phyloP scores from a whole-genome alignment of 1,140 invertebrate genomes.

The Scaptodrosophila lebanonensis region DNA sequence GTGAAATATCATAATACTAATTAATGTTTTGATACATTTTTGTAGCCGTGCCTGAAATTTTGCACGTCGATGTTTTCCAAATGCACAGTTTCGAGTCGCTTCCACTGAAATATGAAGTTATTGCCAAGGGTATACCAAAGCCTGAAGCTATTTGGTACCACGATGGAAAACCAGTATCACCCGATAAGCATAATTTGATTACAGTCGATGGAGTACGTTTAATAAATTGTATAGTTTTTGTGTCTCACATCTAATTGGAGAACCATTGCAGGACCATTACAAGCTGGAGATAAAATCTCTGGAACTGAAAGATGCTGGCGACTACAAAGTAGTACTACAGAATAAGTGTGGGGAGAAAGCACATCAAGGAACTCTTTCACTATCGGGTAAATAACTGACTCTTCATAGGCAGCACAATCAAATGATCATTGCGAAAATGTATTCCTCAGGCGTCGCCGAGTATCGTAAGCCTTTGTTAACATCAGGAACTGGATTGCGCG shows the following conservation, averaged over 20 bases:
- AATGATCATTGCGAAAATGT: not conserved
- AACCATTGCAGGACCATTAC: conserved; percentile 80
- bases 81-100: conserved; percentile 86
- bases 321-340: conserved; percentile 85
- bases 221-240: not conserved
- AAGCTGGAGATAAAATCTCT: conserved; percentile 84
- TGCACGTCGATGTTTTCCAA: conserved; percentile 85
- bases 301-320: conserved; percentile 85
- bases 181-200: conserved; percentile 81
- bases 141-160: conserved; percentile 88
- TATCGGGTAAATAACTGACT: conserved; percentile 80
- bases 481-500: conserved; percentile 81
- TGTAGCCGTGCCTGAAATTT: conserved; percentile 86
- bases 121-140: conserved; percentile 84
- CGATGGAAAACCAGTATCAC: conserved; percentile 82
- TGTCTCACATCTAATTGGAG: not conserved
- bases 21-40: conserved; percentile 27
- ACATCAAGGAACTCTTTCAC: conserved; percentile 83
- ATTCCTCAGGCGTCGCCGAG: conserved; percentile 82
- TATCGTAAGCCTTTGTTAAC: conserved; percentile 86
- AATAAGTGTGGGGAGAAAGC: conserved; percentile 87
- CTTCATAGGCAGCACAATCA: not conserved
- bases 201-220: conserved; percentile 80
- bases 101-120: conserved; percentile 84
- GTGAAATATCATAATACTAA: too few species aligned